Evolutionary conservation across 1,140 invertebrate species (phyloP).

Genomic region (Conus betulinus): DNA sequence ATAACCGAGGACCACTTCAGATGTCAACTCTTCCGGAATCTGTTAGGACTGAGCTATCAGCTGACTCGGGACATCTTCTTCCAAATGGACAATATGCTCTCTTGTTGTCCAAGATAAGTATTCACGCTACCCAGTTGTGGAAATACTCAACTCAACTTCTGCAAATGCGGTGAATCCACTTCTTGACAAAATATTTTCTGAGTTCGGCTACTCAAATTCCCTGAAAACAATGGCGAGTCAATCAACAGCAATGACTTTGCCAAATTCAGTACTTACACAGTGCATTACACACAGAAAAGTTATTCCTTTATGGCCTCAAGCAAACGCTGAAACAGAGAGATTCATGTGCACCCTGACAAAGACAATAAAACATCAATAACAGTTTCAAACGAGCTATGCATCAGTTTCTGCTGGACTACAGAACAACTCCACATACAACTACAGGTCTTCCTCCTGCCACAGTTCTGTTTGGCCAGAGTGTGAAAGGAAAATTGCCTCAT

Average conservation of each 20-base stretch:
- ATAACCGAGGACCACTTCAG: constrained; percentile 43
- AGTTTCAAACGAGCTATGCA: constrained; percentile 57
- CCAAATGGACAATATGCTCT: constrained; percentile 50
- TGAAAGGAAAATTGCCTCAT: constrained; percentile 23
- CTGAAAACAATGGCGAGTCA: constrained; percentile 49
- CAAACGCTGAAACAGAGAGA: constrained; percentile 55
- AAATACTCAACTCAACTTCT: constrained; percentile 16
- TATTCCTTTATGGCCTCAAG: constrained; percentile 51
- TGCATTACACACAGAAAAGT: constrained; percentile 51
- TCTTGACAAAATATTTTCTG: constrained; percentile 47
- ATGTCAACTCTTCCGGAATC: constrained; percentile 47
- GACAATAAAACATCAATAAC: constrained; percentile 31
- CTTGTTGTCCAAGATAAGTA: constrained; percentile 57
- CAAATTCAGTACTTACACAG: not conserved
- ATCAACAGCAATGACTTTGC: constrained; percentile 35
- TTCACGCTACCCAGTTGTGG: constrained; percentile 47
- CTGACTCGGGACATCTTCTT: constrained; percentile 45
- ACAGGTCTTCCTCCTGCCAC: constrained; percentile 45
- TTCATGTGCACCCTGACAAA: constrained; percentile 59
- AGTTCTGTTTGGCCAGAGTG: constrained; percentile 39
- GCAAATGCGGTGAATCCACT: constrained; percentile 17
- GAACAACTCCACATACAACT: constrained; percentile 53
- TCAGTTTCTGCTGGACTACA: constrained; percentile 49
- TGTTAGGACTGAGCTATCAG: constrained; percentile 19
- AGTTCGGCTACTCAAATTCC: constrained; percentile 38